Percentiles rank a stretch among this genome's conserved stretches.
Evolutionary conservation across 2,888 invertebrate species (phyloP).

Genomic region (Euzophera pinguis): DNA sequence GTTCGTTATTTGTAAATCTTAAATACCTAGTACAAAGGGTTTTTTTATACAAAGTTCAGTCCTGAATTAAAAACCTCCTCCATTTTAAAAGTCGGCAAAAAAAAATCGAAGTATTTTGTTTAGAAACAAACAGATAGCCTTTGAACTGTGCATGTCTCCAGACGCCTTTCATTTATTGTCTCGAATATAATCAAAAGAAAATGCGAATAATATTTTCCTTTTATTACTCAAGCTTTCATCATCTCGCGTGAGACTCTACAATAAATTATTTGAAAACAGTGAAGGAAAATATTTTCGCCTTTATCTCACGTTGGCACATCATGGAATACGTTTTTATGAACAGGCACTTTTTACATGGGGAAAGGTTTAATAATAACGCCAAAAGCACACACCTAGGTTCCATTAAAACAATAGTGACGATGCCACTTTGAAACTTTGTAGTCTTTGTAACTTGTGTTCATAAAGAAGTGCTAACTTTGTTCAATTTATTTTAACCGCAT

Average conservation of each 20-base stretch:
- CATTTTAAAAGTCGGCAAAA: no score
- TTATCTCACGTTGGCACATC: not conserved
- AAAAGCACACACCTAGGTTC: no score
- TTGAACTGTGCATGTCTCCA: not conserved
- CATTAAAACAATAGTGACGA: no score
- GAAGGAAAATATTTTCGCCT: constrained; percentile 3
- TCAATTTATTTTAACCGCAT: constrained; percentile 12
- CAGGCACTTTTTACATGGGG: not conserved
- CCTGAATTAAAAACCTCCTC: no score
- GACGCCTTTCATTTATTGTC: not conserved
- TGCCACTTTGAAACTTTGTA: no score
- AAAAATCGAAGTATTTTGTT: no score
- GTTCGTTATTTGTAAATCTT: no score
- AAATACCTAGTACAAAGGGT: no score
- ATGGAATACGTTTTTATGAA: not conserved
- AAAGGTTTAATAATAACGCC: not conserved
- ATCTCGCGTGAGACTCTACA: constrained; percentile 7
- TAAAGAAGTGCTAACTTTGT: constrained; percentile 5
- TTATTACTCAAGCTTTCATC: constrained; percentile 3
- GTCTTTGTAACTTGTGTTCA: no score
- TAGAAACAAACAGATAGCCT: not conserved
- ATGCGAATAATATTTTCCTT: constrained; percentile 4
- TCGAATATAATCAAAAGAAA: not conserved
- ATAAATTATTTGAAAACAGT: constrained; percentile 3
- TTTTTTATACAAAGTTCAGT: no score